These are phyloP conservation scores for Dermochelys coriacea DNA, from an alignment of 2,797 vertebrate genomes.

Conservation along the genomic window DNA sequence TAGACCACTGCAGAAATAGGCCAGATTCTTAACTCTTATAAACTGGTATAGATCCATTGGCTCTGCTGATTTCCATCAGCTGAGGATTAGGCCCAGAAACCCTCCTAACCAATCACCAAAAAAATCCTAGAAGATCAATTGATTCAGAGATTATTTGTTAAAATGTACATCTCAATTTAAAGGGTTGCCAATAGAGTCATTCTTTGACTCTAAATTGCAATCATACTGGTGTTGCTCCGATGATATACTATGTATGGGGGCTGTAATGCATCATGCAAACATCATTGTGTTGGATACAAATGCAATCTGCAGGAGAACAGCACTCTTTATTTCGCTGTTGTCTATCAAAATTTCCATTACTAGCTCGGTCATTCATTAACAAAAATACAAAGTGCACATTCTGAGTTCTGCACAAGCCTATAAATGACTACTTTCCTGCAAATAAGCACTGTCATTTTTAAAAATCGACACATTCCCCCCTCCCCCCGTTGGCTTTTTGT, in stretches of 20 bases:
- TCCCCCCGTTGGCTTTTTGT: not conserved
- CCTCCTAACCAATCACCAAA: conserved; percentile 11
- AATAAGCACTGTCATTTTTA: conserved; percentile 16
- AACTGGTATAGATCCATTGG: not conserved
- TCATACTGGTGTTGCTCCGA: conserved; percentile 18
- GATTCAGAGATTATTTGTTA: conserved; percentile 43
- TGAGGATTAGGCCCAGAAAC: not conserved
- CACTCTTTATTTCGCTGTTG: not conserved
- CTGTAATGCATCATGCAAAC: conserved; percentile 48
- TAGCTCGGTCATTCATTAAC: conserved; percentile 57
- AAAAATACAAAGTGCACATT: conserved; percentile 19
- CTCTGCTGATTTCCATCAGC: not conserved
- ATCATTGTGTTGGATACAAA: conserved; percentile 24
- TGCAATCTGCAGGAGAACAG: conserved; percentile 45
- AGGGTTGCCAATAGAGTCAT: conserved; percentile 36
- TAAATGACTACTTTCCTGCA: not conserved
- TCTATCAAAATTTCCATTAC: conserved; percentile 72
- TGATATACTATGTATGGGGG: conserved; percentile 12
- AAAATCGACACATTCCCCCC: not conserved
- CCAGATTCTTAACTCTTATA: not conserved
- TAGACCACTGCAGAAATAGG: not conserved
- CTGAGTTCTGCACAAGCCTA: not conserved
- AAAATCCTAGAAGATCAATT: conserved; percentile 37
- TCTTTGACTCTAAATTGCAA: conserved; percentile 44
- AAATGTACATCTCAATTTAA: conserved; percentile 50